Conservation (phyloP, 2,888 invertebrate genomes). For the Hemistola chrysoprasaria region DNA sequence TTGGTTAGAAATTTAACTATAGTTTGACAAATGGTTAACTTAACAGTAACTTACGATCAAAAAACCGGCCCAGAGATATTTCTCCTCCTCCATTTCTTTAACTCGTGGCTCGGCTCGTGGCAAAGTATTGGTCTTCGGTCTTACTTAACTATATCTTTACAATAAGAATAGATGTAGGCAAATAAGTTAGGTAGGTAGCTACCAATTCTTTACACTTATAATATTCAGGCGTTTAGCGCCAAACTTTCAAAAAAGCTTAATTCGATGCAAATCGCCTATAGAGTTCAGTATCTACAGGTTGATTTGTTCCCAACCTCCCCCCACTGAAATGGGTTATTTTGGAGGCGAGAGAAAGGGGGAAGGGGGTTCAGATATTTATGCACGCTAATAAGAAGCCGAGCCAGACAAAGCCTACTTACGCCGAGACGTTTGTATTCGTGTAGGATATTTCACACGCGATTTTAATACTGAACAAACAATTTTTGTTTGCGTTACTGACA, state of each 20-base stretch:
- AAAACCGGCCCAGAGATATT: no score
- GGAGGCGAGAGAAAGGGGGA: constrained; percentile 50
- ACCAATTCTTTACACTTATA: no score
- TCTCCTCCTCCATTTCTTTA: no score
- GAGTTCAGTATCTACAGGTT: constrained; percentile 45
- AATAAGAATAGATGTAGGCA: no score
- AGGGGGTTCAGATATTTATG: constrained; percentile 68
- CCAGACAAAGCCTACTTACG: constrained; percentile 60
- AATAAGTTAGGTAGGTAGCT: no score
- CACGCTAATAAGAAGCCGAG: constrained; percentile 71
- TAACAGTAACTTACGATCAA: no score
- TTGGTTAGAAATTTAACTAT: no score
- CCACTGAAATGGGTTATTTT: constrained; percentile 55
- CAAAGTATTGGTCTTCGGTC: no score
- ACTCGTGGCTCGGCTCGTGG: no score
- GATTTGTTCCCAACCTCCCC: constrained; percentile 59
- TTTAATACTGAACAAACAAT: constrained; percentile 6
- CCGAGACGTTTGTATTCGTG: constrained; percentile 32
- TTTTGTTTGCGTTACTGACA: background rate
- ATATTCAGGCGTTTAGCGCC: no score
- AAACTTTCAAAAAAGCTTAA: constrained; percentile 23
- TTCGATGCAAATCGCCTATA: constrained; percentile 34
- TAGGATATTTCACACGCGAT: constrained; percentile 6
- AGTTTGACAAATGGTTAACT: no score
- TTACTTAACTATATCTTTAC: no score